Conservation (phyloP, 2,888 invertebrate species). For the Parnassius mnemosyne region DNA sequence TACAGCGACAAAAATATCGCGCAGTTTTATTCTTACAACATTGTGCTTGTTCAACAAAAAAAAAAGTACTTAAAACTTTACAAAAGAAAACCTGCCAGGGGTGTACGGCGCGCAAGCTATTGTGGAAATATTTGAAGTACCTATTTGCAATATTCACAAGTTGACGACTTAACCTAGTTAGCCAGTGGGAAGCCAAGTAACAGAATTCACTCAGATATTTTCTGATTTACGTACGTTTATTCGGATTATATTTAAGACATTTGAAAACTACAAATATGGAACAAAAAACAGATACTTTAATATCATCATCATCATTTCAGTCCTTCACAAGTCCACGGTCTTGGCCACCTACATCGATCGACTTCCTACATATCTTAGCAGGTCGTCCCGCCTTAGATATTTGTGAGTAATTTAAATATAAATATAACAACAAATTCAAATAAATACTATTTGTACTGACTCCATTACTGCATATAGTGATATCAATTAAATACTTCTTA, state of each 20-base stretch:
- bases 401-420: no score
- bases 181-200: constrained; percentile 1
- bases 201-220: neutral
- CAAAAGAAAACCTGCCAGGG: constrained; percentile 13
- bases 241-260: no score
- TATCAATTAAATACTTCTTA: no score
- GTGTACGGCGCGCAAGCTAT: constrained; percentile 19
- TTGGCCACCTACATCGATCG: no score
- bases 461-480: no score
- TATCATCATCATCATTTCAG: neutral
- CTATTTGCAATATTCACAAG: constrained; percentile 25
- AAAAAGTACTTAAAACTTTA: neutral
- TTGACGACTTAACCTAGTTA: constrained; percentile 25
- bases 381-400: no score
- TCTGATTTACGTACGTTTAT: no score
- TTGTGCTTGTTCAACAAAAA: neutral
- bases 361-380: no score
- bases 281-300: neutral
- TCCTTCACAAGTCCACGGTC: no score
- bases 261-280: neutral
- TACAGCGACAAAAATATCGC: neutral
- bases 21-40: neutral
- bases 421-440: no score
- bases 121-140: constrained; percentile 24
- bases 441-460: no score